These are phyloP conservation scores for Sula dactylatra DNA, from an alignment of 2,113 vertebrate genomes.

Conservation along the genomic window DNA sequence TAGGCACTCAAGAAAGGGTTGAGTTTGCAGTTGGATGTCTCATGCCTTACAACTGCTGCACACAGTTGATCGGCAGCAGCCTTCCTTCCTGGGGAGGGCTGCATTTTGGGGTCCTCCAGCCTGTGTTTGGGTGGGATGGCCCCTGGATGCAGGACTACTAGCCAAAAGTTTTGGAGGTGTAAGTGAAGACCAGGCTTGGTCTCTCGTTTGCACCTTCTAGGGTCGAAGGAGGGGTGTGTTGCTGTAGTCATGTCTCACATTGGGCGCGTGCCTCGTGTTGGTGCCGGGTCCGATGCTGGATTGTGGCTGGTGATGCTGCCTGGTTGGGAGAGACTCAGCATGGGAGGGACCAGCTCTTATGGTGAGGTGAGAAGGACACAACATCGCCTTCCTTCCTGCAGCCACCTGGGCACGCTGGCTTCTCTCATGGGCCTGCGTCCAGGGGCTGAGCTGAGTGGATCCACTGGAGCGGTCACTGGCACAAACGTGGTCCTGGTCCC, in stretches of 20 bases:
- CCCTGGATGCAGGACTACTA: not conserved
- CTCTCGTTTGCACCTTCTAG: not conserved
- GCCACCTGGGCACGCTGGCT: not conserved
- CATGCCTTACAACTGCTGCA: not conserved
- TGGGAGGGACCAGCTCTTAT: not conserved
- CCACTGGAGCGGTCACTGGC: not conserved
- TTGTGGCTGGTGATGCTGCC: not conserved
- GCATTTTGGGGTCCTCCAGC: not conserved
- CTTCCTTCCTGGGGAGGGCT: not conserved
- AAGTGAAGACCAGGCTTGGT: not conserved
- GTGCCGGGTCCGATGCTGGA: not conserved
- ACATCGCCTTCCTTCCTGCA: not conserved
- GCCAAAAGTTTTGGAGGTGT: not conserved
- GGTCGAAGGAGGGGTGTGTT: not conserved
- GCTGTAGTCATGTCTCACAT: rapidly evolving
- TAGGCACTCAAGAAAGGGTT: not conserved
- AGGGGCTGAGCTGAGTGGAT: too few relatives aligned
- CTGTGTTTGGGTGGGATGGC: not conserved
- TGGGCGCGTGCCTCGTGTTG: rapidly evolving
- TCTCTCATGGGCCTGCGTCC: not conserved
- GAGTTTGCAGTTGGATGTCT: not conserved
- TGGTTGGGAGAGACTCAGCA: not conserved
- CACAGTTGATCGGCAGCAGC: rapidly evolving
- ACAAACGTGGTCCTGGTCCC: too few relatives aligned
- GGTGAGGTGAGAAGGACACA: not conserved